Base-by-base conservation (phyloP, 2,888 invertebrate genomes). In the Bruchidius siliquastri region DNA sequence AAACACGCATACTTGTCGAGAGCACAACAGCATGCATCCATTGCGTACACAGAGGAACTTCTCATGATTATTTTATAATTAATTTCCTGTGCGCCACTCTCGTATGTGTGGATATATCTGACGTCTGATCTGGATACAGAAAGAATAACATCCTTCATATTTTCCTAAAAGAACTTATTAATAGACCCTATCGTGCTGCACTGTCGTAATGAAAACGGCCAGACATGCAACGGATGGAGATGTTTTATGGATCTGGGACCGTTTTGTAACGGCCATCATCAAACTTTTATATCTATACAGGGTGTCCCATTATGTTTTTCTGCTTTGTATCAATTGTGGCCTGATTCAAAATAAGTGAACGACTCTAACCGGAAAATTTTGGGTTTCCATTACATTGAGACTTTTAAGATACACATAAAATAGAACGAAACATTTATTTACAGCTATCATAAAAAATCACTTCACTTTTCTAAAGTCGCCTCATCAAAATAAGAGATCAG, bases 141-240 rank as follows among this genome's bases (percentile, higher is more conserved):
- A 74, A 76, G 74, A 76, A 76, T 74, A 76, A 76, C 76, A 76
- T 76, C 76, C 76, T 76, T 74, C 72, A 70, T 70, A 73, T 73
- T 71, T 49, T 49, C 49, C 49, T 49, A 49, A 49, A 49, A 49
- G 49, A 49, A 49, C 49, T 49, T 49, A 49, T 49, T 49, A 49
- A 49, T 49, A 49, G 49, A 49, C 49, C 49, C 8, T 49, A 49
- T 49, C 49, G 49, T 49, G 49, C 49, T 49, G 49, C 49, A 49
- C 13, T 49, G 49, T 49, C 49, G 49, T 18, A 18, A 49, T 18
- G 49, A 49, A 49, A 49, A 49, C 49, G 49, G 49, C 18, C 49
- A 18, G 49, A 49, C 49, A 13, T 49, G 49, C 49, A 49, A 49
- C 49, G 49, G 49, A 49, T 49, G 49, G 49, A 49, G 18, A 49